A percentile compares a stretch with the other conserved stretches of the same genome.
These are phyloP conservation scores for Drosophila mimetica DNA, from an alignment of 2,888 invertebrate genomes.

Conservation along the genomic window DNA sequence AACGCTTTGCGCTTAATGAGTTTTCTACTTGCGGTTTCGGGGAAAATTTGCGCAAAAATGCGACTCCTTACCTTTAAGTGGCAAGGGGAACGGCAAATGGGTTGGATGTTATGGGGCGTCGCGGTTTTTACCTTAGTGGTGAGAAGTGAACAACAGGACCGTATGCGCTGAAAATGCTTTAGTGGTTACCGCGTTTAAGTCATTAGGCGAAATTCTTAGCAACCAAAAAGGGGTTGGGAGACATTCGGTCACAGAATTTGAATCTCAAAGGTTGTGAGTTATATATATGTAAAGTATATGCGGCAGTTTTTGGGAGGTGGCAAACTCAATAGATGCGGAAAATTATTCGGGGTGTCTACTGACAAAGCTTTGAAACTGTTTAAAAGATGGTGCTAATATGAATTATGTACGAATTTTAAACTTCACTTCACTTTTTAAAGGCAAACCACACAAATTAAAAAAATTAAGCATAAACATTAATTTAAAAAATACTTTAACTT, in stretches of 20 bases:
- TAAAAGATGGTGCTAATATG: not conserved
- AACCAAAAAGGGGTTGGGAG: conserved; percentile 50
- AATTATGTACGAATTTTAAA: not conserved
- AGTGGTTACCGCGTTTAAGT: conserved; percentile 79
- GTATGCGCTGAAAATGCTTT: conserved; percentile 72
- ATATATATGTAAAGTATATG: not conserved
- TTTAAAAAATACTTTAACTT: too few relatives aligned
- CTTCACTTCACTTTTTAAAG: not conserved
- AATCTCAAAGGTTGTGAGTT: not conserved
- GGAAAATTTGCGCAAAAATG: conserved; percentile 77
- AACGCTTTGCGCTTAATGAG: conserved; percentile 80
- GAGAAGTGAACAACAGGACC: conserved; percentile 16
- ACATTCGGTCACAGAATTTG: not conserved
- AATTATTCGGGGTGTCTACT: not conserved
- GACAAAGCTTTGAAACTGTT: not conserved
- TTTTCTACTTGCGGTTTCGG: conserved; percentile 77
- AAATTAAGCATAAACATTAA: not conserved
- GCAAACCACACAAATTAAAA: not conserved
- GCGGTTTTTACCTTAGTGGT: conserved; percentile 38
- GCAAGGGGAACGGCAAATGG: conserved; percentile 10
- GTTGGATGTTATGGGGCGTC: conserved; percentile 6
- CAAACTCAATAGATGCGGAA: not conserved
- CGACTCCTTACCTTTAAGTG: conserved; percentile 70
- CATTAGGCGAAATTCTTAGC: conserved; percentile 77
- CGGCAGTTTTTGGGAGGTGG: not conserved